Conservation (phyloP, 1,140 invertebrate species). For the Glossosoma conforme region DNA sequence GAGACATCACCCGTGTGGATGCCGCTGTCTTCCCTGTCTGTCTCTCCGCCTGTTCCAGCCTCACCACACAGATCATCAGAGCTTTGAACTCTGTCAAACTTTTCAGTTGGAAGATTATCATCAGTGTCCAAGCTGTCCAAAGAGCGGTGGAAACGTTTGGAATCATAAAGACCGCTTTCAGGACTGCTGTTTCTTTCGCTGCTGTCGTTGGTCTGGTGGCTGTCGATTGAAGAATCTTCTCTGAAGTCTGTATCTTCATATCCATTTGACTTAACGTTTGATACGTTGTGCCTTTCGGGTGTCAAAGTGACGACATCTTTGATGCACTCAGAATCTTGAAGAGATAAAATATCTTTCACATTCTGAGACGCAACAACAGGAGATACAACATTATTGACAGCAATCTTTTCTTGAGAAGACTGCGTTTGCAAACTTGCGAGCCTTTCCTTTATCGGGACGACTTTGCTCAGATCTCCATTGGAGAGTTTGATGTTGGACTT, state of each 20-base stretch:
- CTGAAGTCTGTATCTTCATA: slow-evolving; percentile 37
- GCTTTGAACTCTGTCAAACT: slow-evolving; percentile 62
- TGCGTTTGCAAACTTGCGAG: slow-evolving; percentile 54
- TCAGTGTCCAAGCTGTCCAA: slow-evolving; percentile 60
- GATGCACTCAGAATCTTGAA: slow-evolving; percentile 48
- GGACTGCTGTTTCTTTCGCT: slow-evolving; percentile 21
- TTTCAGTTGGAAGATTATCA: slow-evolving; percentile 47
- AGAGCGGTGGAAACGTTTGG: slow-evolving; percentile 55
- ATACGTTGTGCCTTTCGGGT: slow-evolving; percentile 40
- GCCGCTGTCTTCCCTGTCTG: slow-evolving; percentile 74
- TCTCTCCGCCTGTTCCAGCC: slow-evolving; percentile 53
- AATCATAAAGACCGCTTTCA: slow-evolving; percentile 24
- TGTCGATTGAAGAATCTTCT: slow-evolving; percentile 25
- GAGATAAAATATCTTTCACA: slow-evolving; percentile 54
- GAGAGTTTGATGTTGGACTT: slow-evolving; percentile 47
- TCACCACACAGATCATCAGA: slow-evolving; percentile 58
- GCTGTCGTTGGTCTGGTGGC: slow-evolving; percentile 15
- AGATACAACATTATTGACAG: slow-evolving; percentile 20
- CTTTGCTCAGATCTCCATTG: slow-evolving; percentile 48
- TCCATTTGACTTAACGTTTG: slow-evolving; percentile 24
- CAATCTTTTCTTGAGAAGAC: slow-evolving; percentile 46
- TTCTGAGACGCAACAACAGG: slow-evolving; percentile 39
- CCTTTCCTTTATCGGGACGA: slow-evolving; percentile 51
- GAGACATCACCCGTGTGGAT: slow-evolving; percentile 76
- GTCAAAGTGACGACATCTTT: slow-evolving; percentile 49